These are phyloP conservation scores for Mastomys coucha DNA, from an alignment of 2,113 vertebrate species.

Conservation along the genomic window DNA sequence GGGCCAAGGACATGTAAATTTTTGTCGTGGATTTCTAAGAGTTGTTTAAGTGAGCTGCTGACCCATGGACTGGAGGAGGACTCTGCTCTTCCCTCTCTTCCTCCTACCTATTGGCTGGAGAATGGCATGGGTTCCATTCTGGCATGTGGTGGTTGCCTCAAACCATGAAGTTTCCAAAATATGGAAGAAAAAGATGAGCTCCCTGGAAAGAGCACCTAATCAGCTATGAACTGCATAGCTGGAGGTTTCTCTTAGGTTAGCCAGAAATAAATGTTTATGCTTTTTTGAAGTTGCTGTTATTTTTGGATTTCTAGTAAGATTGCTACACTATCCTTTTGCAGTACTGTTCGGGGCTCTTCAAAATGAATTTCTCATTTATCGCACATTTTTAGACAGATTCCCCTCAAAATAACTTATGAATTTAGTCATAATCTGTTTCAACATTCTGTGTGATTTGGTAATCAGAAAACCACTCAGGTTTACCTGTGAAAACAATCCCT, in stretches of 20 bases:
- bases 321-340: background rate
- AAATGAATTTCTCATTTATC: conserved; percentile 49
- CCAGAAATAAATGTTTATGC: conserved; percentile 18
- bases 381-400: conserved; percentile 49
- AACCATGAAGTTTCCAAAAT: background rate
- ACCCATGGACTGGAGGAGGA: background rate
- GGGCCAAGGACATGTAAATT: background rate
- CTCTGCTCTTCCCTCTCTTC: background rate
- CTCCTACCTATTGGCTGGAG: background rate
- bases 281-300: conserved; percentile 23
- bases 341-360: conserved; percentile 20
- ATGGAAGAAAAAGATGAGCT: background rate
- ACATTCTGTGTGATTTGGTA: background rate
- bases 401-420: background rate
- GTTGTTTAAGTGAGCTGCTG: background rate
- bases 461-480: background rate
- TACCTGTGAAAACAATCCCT: background rate
- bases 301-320: conserved; percentile 49
- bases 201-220: background rate
- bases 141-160: background rate
- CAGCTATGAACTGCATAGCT: too few species aligned
- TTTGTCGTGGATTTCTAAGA: background rate
- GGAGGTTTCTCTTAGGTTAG: background rate
- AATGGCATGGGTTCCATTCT: too few species aligned
- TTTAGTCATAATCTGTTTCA: conserved; percentile 55